Base-by-base conservation (phyloP, 2,797 vertebrate species). In the Martes flavigula region DNA sequence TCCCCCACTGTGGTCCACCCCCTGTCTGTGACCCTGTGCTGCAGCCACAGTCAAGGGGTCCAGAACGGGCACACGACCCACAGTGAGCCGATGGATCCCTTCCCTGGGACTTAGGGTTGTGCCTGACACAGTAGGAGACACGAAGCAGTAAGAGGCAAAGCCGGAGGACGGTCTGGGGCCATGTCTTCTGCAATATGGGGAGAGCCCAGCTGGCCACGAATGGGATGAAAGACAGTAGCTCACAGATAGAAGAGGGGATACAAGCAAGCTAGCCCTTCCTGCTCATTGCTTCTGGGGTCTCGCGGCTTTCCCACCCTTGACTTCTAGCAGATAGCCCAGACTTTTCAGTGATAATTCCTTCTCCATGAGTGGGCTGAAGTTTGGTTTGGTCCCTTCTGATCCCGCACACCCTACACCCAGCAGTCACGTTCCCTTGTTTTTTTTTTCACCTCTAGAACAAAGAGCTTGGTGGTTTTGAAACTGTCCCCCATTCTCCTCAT, bases 221-320 rank as follows among this genome's bases (percentile, higher is more conserved):
- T n/a, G 25, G 25, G 54, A 48, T 10, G 2, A 48, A 20, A 3
- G 68, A 78, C 1, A 35, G 64, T 7, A 1, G 25, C 7, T 10
- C 2, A 27, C 0, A n/a, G 11, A 18, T 5, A 38, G 58, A 78
- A 12, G 54, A n/a, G 25, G 25, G 66, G 51, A 11, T 0, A 6
- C 72, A 87, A 87, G 54, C 14, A 46, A n/a, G 40, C 25, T 1
- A 0, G 5, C 0, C 56, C 54, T 40, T 43, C 60, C 20, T 38
- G 56, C 79, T 21, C 3, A 13, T 9, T 11, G 27, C 23, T 56
- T n/a, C 62, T 1, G 11, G 0, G 3, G 43, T 3, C 40, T 38
- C 20, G 2, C 3, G 3, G 21, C 5, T 43, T 5, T 4, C 30
- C 23, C 1, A 1, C 13, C 13, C 20, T 32, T 3, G 64, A 5